Conservation (phyloP, 2,797 vertebrate species). For the Tamandua tetradactyla region DNA sequence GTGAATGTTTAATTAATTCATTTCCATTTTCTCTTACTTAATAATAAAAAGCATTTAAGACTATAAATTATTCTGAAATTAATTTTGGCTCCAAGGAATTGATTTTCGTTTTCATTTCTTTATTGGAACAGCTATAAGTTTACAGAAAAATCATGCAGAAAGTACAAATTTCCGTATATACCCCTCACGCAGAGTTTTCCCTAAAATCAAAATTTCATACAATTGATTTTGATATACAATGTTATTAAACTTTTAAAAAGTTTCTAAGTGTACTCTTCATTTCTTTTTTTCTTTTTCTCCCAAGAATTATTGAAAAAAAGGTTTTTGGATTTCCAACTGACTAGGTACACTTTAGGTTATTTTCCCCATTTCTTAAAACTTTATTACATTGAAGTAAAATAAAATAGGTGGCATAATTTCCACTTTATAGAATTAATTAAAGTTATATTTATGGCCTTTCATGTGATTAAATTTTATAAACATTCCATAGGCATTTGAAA, state of each 20-base stretch:
- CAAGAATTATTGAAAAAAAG: not conserved
- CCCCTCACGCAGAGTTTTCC: no score
- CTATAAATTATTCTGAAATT: not conserved
- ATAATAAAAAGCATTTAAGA: not conserved
- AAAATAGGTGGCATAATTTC: not conserved
- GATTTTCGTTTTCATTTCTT: no score
- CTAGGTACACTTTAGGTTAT: not conserved
- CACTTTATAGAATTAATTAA: not conserved
- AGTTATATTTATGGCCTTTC: not conserved
- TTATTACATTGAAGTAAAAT: not conserved
- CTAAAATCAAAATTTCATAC: no score
- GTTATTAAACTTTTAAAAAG: not conserved
- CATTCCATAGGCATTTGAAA: not conserved
- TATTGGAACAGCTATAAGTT: no score
- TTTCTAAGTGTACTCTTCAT: not conserved
- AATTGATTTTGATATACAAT: not conserved
- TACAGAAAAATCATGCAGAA: no score
- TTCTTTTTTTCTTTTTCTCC: not conserved
- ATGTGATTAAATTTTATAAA: not conserved
- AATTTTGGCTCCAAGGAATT: not conserved
- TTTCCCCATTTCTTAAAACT: not conserved
- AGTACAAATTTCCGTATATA: no score
- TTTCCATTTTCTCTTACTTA: not conserved
- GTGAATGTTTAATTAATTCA: not conserved
- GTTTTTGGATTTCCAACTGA: not conserved